phyloP scores from a whole-genome alignment of 2,888 invertebrate genomes.

The Thelaira solivaga region DNA sequence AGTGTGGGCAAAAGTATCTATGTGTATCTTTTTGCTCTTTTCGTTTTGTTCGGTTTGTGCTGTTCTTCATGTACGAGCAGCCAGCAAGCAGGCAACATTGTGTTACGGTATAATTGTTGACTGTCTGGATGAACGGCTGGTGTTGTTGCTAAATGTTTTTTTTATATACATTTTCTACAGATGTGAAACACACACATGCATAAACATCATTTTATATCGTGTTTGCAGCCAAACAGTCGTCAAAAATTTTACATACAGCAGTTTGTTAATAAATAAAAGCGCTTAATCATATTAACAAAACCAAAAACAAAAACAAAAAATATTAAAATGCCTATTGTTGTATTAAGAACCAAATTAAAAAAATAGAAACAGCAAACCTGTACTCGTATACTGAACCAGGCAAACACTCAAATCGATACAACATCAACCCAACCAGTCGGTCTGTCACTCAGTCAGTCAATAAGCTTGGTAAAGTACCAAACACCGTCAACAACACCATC shows the following conservation, averaged over 20 bases:
- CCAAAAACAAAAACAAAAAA: not conserved
- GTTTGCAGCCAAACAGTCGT: conserved; percentile 62
- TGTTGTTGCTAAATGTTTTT: conserved; percentile 55
- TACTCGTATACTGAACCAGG: conserved; percentile 48
- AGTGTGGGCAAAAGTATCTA: conserved; percentile 40
- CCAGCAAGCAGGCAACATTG: conserved; percentile 51
- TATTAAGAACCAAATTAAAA: not conserved
- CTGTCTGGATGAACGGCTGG: conserved; percentile 34
- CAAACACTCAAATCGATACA: conserved; percentile 36
- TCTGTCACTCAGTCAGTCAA: conserved; percentile 9
- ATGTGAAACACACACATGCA: conserved; percentile 11
- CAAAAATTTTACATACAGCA: conserved; percentile 41
- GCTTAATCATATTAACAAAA: conserved; percentile 2
- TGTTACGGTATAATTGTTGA: conserved; percentile 43
- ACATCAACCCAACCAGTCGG: conserved; percentile 9
- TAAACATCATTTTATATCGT: conserved; percentile 47
- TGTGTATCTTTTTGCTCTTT: conserved; percentile 48
- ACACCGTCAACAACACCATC: conserved; percentile 36
- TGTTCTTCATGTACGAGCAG: conserved; percentile 39
- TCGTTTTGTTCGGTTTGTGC: conserved; percentile 20
- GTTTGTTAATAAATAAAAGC: conserved; percentile 20
- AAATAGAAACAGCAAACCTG: not conserved
- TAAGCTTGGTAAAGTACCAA: conserved; percentile 43
- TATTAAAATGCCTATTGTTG: not conserved
- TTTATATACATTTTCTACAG: conserved; percentile 11